These are phyloP conservation scores for Scolanthus callimorphus DNA, from an alignment of 92 coral and sea anemone species.

Conservation along the genomic window DNA sequence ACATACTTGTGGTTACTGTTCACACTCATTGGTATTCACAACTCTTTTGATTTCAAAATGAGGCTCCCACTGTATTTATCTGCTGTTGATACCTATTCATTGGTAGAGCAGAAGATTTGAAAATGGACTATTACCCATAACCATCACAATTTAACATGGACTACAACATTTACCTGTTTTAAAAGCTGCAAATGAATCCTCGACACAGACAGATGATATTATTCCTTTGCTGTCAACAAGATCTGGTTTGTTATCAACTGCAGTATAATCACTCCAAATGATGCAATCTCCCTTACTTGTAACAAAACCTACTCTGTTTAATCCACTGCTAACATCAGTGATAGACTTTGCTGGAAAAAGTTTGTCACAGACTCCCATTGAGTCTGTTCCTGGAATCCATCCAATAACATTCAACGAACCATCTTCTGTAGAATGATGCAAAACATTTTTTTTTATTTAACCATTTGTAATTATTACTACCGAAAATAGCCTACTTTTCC, in stretches of 20 bases:
- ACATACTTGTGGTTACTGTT: too few relatives aligned
- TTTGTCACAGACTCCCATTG: conserved; percentile 21
- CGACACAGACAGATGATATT: conserved; percentile 39
- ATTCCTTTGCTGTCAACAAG: conserved; percentile 6
- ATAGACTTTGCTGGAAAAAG: conserved; percentile 40
- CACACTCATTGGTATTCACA: too few relatives aligned
- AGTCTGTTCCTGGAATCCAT: conserved; percentile 46
- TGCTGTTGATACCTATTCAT: too few relatives aligned
- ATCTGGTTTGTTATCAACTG: conserved; percentile 14
- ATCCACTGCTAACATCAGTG: conserved; percentile 36
- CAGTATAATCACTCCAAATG: conserved; percentile 51
- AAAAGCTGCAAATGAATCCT: conserved; percentile 42
- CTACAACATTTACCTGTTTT: conserved; percentile 37
- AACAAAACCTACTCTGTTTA: conserved; percentile 53
- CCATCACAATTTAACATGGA: too few relatives aligned
- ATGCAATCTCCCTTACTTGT: conserved; percentile 40
- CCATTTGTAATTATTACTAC: too few relatives aligned
- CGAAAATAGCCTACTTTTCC: too few relatives aligned
- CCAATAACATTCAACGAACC: conserved; percentile 44
- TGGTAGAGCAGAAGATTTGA: too few relatives aligned
- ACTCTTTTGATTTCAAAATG: too few relatives aligned
- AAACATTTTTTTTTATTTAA: too few relatives aligned
- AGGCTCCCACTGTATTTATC: too few relatives aligned
- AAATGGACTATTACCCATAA: too few relatives aligned
- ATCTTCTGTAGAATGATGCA: conserved; percentile 20